Evolutionary conservation across 2,888 invertebrate species (phyloP).

Genomic region (Phasia obesa): DNA sequence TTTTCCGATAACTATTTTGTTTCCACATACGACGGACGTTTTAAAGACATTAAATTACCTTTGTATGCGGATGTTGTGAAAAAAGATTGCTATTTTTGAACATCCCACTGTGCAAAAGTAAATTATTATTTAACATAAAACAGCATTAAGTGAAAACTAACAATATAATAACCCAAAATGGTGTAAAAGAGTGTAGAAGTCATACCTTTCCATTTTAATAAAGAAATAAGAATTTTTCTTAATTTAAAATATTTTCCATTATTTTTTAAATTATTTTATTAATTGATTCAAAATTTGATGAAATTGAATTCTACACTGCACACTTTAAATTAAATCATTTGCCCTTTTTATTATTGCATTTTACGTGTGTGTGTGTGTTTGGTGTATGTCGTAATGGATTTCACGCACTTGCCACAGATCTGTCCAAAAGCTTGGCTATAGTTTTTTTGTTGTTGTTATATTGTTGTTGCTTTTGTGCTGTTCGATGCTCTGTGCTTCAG

Average conservation of each 20-base stretch:
- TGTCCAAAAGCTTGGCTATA: slow-evolving; percentile 68
- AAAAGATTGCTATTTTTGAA: too few relatives aligned
- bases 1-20: too few relatives aligned
- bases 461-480: slow-evolving; percentile 39
- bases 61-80: too few relatives aligned
- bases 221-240: background rate
- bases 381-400: slow-evolving; percentile 57
- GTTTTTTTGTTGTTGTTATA: slow-evolving; percentile 25
- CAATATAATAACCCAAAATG: too few relatives aligned
- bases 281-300: slow-evolving; percentile 61
- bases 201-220: too few relatives aligned
- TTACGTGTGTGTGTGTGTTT: background rate
- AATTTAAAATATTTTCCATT: slow-evolving; percentile 3
- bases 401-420: slow-evolving; percentile 71
- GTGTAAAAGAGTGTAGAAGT: too few relatives aligned
- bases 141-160: too few relatives aligned
- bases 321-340: slow-evolving; percentile 67
- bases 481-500: slow-evolving; percentile 52
- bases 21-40: too few relatives aligned
- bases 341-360: slow-evolving; percentile 31
- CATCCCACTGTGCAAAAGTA: too few relatives aligned
- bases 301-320: slow-evolving; percentile 60
- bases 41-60: too few relatives aligned
- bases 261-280: slow-evolving; percentile 35
- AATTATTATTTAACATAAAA: too few relatives aligned